Evolutionary conservation across 1,140 invertebrate genomes (phyloP), one percentile per base, ranked within the genome.

Genomic region (Saxidomus purpurata): DNA sequence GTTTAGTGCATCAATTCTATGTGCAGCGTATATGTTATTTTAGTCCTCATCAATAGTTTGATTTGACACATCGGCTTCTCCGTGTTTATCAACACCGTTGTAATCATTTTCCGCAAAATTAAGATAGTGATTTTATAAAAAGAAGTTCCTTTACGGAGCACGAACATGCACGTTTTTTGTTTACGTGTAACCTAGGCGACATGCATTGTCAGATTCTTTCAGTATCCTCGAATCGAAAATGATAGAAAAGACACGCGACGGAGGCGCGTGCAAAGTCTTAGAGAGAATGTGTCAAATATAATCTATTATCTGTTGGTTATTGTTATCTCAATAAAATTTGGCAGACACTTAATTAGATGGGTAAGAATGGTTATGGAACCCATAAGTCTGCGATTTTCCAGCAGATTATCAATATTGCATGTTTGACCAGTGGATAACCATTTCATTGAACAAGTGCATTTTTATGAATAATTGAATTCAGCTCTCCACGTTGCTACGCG

Each of bases 161-260:
- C 67, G 67, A 67, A 67, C 67, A 38, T 28, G 67, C 67, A 71
- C 67, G 67, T 38, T 71, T 71, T 22, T 71, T 40, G 13, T 71
- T 36, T 71, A 71, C 67, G 67, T 15, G 34, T 71, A 15, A 71
- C 67, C 67, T 28, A 40, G 67, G 67, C 36, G 34, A 71, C 67
- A 71, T n/a, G 17, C 34, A 4, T 17, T 38, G 2, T 38, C 61
- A 31, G 61, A 22, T 6, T 67, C 61, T 13, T 67, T 67, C 17
- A 1, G 67, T 36, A 22, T 38, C 11, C 67, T 19, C 6, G 34
- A 9, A 38, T 31, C 17, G 17, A 38, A 67, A 13, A 13, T 67
- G 6, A 8, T 19, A 4, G 25, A 67, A 71, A 71, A 71, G 67
- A 38, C 67, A 71, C 67, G 67, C 34, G 67, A 71, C 67, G 1